Evolutionary conservation across 2,888 invertebrate genomes (phyloP).

Genomic region (Stratiomys singularior): DNA sequence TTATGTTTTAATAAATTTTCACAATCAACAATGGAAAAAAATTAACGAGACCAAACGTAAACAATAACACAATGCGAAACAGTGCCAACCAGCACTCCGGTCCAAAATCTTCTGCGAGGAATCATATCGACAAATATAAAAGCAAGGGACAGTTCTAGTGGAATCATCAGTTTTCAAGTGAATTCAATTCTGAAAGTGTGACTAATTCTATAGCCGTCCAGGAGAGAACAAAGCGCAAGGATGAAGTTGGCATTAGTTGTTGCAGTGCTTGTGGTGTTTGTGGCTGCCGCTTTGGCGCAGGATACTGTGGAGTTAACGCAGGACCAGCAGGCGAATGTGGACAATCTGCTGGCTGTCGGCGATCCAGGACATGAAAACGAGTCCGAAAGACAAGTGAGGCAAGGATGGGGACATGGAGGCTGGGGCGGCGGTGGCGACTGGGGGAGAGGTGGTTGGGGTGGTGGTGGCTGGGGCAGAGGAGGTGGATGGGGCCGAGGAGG

Average conservation of each 20-base stretch:
- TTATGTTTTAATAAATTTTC: too few species aligned
- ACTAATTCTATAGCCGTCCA: too few species aligned
- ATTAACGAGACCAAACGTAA: too few species aligned
- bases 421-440: not conserved
- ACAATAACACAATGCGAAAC: too few species aligned
- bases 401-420: not conserved
- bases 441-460: not conserved
- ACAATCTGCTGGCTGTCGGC: not conserved
- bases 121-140: too few species aligned
- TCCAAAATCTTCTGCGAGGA: too few species aligned
- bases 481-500: not conserved
- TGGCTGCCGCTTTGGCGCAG: not conserved
- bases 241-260: not conserved
- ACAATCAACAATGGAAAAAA: too few species aligned
- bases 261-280: not conserved
- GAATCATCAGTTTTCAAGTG: too few species aligned
- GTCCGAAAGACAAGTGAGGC: not conserved
- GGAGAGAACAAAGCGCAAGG: not conserved
- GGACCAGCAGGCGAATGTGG: not conserved
- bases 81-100: too few species aligned
- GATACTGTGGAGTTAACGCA: not conserved
- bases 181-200: too few species aligned
- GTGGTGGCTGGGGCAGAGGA: not conserved
- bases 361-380: slow-evolving; percentile 24
- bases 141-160: too few species aligned